A percentile compares a stretch with the other conserved stretches of the same genome.
Conservation (phyloP, 2,113 vertebrate species). For the Struthio camelus region DNA sequence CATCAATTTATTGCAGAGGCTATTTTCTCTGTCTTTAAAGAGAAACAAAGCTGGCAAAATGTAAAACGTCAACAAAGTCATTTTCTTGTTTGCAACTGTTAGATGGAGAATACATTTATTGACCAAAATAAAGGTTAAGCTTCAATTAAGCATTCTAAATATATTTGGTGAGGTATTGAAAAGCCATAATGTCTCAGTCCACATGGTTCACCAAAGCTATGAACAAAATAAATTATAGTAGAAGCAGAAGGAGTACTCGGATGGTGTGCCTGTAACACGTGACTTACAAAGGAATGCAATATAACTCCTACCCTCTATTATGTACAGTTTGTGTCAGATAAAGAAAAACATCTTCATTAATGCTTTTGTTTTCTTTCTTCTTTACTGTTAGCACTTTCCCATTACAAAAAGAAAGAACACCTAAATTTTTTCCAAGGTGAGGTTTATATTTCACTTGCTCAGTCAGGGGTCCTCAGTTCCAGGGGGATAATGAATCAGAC, state of each 20-base stretch:
- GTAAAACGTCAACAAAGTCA: constrained; percentile 48
- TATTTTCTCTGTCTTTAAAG: constrained; percentile 39
- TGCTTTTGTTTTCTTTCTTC: not conserved
- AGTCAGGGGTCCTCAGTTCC: not conserved
- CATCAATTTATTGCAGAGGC: constrained; percentile 48
- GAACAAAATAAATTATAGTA: constrained; percentile 40
- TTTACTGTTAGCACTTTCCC: not conserved
- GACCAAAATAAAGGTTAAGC: constrained; percentile 70
- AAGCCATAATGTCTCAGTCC: constrained; percentile 47
- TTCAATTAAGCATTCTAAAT: constrained; percentile 72
- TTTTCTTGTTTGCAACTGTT: constrained; percentile 50
- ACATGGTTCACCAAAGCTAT: constrained; percentile 36
- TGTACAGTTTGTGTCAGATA: not conserved
- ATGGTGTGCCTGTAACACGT: not conserved
- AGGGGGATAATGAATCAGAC: not conserved
- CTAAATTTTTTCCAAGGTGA: not conserved
- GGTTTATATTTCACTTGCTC: not conserved
- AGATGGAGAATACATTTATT: constrained; percentile 42
- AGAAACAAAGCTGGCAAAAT: constrained; percentile 57
- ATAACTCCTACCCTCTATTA: not conserved
- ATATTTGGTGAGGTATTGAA: constrained; percentile 65
- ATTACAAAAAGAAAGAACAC: not conserved
- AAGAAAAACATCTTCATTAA: not conserved
- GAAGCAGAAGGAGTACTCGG: constrained; percentile 35
- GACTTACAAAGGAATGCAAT: not conserved